phyloP scores from a whole-genome alignment of 2,797 vertebrate species.

The Acrocephalus scirpaceus region DNA sequence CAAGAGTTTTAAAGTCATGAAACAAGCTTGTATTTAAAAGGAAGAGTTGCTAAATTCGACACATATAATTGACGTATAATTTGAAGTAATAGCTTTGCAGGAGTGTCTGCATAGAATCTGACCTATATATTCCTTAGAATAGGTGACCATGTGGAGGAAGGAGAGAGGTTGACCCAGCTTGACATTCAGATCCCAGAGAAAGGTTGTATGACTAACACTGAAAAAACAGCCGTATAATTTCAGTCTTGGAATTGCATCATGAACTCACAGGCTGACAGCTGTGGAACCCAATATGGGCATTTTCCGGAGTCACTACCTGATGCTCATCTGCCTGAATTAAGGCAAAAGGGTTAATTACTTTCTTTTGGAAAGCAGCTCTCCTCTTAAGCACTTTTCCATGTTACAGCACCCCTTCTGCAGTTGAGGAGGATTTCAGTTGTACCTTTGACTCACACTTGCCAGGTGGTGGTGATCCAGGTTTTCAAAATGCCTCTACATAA shows the following conservation, averaged over 20 bases:
- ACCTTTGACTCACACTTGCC: not conserved
- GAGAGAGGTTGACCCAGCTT: constrained; percentile 47
- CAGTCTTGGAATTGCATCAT: constrained; percentile 12
- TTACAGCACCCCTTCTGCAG: not conserved
- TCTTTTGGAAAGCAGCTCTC: not conserved
- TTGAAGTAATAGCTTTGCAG: constrained; percentile 58
- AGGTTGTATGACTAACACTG: constrained; percentile 37
- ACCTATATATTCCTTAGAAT: constrained; percentile 55
- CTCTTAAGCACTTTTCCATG: not conserved
- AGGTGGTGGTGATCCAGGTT: constrained; percentile 28
- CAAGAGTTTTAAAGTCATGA: constrained; percentile 24
- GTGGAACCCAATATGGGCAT: not conserved
- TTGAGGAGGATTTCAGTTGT: not conserved
- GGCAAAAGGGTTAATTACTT: not conserved
- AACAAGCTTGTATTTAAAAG: constrained; percentile 44
- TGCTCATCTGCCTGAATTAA: not conserved
- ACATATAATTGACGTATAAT: constrained; percentile 29
- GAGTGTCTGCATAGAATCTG: constrained; percentile 48
- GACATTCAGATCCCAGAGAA: constrained; percentile 38
- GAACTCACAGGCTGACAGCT: not conserved
- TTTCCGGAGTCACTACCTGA: not conserved
- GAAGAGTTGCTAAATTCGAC: constrained; percentile 63
- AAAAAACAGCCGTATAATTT: constrained; percentile 21
- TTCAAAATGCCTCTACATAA: not conserved
- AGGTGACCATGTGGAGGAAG: constrained; percentile 20